These are phyloP conservation scores for Microcaecilia unicolor DNA, from an alignment of 2,797 vertebrate species.

Conservation along the genomic window DNA sequence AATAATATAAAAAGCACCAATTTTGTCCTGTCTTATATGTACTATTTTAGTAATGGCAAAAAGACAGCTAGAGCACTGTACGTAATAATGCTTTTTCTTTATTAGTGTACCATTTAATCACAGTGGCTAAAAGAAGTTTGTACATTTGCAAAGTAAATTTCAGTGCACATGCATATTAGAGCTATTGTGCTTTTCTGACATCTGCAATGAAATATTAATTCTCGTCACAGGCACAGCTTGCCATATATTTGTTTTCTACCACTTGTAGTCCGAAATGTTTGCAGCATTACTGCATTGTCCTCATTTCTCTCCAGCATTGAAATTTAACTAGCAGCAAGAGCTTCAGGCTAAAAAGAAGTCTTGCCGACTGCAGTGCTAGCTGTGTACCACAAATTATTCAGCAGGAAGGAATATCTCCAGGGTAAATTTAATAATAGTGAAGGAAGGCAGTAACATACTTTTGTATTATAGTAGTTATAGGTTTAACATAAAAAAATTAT, in stretches of 20 bases:
- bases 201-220: neutral
- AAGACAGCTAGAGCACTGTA: neutral
- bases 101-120: slow-evolving; percentile 17
- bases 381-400: neutral
- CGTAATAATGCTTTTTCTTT: neutral
- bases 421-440: neutral
- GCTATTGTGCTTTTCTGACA: slow-evolving; percentile 1
- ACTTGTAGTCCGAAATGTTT: slow-evolving; percentile 1
- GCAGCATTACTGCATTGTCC: neutral
- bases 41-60: slow-evolving; percentile 1
- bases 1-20: no score
- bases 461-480: no score
- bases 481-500: no score
- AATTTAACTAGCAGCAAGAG: neutral
- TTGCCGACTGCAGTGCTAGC: neutral
- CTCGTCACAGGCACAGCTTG: slow-evolving; percentile 5
- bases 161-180: neutral
- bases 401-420: neutral
- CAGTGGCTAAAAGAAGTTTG: neutral
- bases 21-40: neutral
- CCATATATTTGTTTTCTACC: neutral
- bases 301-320: slow-evolving; percentile 1
- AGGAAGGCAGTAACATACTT: no score
- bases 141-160: slow-evolving; percentile 9
- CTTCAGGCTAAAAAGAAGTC: neutral